Percentiles rank a stretch among this genome's conserved stretches.
Conservation (phyloP, 2,113 vertebrate species). For the Sakesphorus luctuosus region DNA sequence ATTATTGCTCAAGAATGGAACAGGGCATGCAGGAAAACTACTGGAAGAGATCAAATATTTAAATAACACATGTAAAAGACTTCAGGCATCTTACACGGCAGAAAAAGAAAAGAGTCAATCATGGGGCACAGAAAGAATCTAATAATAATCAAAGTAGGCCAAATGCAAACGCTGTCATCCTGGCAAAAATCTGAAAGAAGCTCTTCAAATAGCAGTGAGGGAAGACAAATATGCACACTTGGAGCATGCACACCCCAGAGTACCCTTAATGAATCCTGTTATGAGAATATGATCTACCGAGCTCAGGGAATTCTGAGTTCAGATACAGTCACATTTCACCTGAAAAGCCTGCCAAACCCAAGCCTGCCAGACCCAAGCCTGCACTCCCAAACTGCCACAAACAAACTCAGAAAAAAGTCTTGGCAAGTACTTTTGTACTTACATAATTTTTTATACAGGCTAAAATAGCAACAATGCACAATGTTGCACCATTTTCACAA, state of each 20-base stretch:
- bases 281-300: conserved; percentile 21
- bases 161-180: conserved; percentile 72
- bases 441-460: not conserved
- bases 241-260: not conserved
- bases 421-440: not conserved
- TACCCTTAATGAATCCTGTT: not conserved
- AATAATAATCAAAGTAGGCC: conserved; percentile 64
- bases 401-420: not conserved
- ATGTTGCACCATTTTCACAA: not conserved
- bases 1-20: conserved; percentile 1
- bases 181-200: conserved; percentile 61
- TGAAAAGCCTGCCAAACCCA: not conserved
- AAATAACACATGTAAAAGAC: conserved; percentile 37
- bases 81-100: conserved; percentile 2
- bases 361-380: not conserved
- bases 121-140: conserved; percentile 38
- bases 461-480: not conserved
- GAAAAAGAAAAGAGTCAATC: conserved; percentile 16
- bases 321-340: not conserved
- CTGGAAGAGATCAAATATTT: conserved; percentile 70
- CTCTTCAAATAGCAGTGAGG: conserved; percentile 72
- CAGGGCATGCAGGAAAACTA: not conserved
- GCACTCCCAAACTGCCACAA: not conserved
- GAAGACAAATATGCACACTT: conserved; percentile 69
- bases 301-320: not conserved